Conservation (phyloP, 2,113 vertebrate species). For the Sigmodon hispidus region DNA sequence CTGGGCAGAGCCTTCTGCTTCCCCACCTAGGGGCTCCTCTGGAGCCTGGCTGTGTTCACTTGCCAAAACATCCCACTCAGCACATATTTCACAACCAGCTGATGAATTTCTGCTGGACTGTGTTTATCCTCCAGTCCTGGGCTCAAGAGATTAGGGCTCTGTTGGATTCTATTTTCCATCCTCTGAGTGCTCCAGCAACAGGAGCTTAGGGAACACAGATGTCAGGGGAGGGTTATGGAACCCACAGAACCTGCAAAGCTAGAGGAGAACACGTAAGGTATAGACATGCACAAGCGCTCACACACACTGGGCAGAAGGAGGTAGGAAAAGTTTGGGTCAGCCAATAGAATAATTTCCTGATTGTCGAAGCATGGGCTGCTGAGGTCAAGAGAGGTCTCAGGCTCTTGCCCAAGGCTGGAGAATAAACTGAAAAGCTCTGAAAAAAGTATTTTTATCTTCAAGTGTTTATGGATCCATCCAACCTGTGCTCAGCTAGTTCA, state of each 20-base stretch:
- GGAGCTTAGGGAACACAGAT: background rate
- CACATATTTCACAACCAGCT: slow-evolving; percentile 59
- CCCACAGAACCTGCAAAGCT: background rate
- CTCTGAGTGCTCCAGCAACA: background rate
- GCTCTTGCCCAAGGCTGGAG: slow-evolving; percentile 54
- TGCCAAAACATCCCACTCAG: slow-evolving; percentile 45
- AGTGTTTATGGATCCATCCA: slow-evolving; percentile 40
- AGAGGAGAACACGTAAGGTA: slow-evolving; percentile 46
- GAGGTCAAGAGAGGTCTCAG: slow-evolving; percentile 58
- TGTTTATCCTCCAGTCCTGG: slow-evolving; percentile 55
- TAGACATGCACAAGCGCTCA: background rate
- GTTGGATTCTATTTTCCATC: slow-evolving; percentile 18
- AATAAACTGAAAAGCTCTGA: slow-evolving; percentile 1
- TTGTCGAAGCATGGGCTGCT: background rate
- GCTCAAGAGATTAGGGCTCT: slow-evolving; percentile 44
- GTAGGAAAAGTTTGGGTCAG: slow-evolving; percentile 74
- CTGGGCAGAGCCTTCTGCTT: background rate
- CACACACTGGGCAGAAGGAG: background rate
- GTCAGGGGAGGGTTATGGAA: background rate
- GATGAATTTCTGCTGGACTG: slow-evolving; percentile 64
- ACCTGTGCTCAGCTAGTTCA: background rate
- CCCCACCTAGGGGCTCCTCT: slow-evolving; percentile 56
- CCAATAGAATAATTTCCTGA: slow-evolving; percentile 66
- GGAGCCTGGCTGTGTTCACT: background rate
- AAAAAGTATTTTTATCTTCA: slow-evolving; percentile 57